Base-by-base conservation (phyloP, 2,113 vertebrate genomes). In the Lampris megalopsis region DNA sequence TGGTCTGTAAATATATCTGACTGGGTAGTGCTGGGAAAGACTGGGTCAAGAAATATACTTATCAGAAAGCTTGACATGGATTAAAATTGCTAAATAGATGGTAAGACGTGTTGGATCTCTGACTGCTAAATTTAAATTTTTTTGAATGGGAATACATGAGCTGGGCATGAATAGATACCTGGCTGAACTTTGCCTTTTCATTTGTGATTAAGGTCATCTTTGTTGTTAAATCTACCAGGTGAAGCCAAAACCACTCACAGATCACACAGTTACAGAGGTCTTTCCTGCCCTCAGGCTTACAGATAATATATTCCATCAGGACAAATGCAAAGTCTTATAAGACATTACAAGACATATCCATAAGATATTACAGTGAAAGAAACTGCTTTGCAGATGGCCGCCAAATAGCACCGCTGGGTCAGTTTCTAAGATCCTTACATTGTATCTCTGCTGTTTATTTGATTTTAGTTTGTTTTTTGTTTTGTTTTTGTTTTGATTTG, bases 241-340 rank as follows among this genome's bases (percentile, higher is more conserved):
- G 6, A 56, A 62, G 35, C 48, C 58, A 79, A 49, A 71, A 40
- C n/a, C 62, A 66, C 7, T 58, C 11, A 49, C 61, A 77, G 49
- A 36, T 37, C 50, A 50, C 5, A 11, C 50, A 60, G n/a, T 24
- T 68, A 24, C 38, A 49, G 3, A 8, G 11, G 24, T 50, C 45
- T 42, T 56, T 48, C 50, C 54, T 52, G 47, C 38, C 3, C 6
- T 75, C 24, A 24, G 38, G 53, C 7, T 52, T 65, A 54, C 48
- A n/a, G 45, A 72, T 45, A 49, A 61, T 66, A n/a, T 40, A 47
- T 57, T 50, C 9, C 62, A 13, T 49, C 60, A 45, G 11, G 36
- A 6, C 65, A 36, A 37, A 42, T 56, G 36, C 6, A 37, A 71
- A 63, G 72, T 66, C 43, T 35, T 8, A 24, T 24, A 24, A 24